Percentiles rank a stretch among this genome's conserved stretches.
These are phyloP conservation scores for Apoda limacodes DNA, from an alignment of 2,888 invertebrate species.

Conservation along the genomic window DNA sequence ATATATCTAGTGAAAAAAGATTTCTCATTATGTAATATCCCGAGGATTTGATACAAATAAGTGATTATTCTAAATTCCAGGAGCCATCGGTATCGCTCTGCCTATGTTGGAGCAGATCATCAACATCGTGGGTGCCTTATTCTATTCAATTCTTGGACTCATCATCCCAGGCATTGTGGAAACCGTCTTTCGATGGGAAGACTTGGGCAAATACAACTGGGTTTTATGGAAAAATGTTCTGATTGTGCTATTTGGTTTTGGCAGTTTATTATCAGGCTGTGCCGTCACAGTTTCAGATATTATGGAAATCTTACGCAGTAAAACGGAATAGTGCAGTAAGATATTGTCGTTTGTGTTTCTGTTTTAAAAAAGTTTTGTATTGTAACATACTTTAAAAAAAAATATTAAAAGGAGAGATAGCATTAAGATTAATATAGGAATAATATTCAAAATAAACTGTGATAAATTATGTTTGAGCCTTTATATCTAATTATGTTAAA, in stretches of 20 bases:
- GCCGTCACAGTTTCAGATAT: constrained; percentile 47
- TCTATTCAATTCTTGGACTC: constrained; percentile 79
- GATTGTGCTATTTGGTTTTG: constrained; percentile 71
- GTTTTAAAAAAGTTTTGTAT: background rate
- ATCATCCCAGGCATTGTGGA: constrained; percentile 82
- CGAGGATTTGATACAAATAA: too few relatives aligned
- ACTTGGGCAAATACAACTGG: constrained; percentile 76
- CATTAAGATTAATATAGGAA: too few relatives aligned
- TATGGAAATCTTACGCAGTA: constrained; percentile 56
- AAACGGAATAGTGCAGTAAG: constrained; percentile 26
- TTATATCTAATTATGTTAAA: too few relatives aligned
- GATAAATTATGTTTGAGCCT: too few relatives aligned
- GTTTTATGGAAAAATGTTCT: constrained; percentile 75
- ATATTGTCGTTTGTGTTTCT: too few relatives aligned
- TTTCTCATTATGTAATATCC: too few relatives aligned
- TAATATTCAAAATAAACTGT: too few relatives aligned
- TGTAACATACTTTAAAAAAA: too few relatives aligned
- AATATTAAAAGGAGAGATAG: too few relatives aligned
- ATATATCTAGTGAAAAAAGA: too few relatives aligned
- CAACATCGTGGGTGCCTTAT: constrained; percentile 63
- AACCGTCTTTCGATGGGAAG: constrained; percentile 76
- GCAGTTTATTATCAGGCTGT: constrained; percentile 74
- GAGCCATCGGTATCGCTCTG: constrained; percentile 78
- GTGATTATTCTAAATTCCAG: constrained; percentile 30
- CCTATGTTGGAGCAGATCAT: constrained; percentile 61